Conservation (phyloP, 2,113 vertebrate genomes). For the Oenanthe melanoleuca region DNA sequence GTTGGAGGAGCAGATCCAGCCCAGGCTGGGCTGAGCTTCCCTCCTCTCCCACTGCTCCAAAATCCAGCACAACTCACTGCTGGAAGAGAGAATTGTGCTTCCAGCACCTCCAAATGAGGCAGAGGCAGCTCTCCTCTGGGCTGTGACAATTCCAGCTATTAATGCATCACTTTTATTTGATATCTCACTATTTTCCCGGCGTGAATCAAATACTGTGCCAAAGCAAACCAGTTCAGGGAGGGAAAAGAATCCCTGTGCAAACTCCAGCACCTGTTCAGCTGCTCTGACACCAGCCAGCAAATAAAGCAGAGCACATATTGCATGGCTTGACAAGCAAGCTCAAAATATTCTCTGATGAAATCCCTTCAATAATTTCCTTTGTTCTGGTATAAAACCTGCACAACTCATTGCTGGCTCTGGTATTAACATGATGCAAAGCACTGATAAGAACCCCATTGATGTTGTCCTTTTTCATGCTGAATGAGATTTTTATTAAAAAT, state of each 20-base stretch:
- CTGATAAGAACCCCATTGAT: not conserved
- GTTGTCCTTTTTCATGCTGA: not conserved
- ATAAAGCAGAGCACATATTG: not conserved
- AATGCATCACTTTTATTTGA: not conserved
- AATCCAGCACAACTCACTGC: not conserved
- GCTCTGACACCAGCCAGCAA: not conserved
- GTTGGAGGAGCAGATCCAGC: not conserved
- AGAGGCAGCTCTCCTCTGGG: accelerated
- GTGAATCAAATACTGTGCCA: not conserved
- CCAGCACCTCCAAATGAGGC: not conserved
- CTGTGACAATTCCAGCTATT: not conserved
- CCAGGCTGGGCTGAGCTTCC: not conserved
- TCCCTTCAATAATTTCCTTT: not conserved
- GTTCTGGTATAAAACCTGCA: not conserved
- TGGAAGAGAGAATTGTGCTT: not conserved
- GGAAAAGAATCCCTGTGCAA: not conserved
- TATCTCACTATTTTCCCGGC: not conserved
- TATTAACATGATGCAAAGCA: not conserved
- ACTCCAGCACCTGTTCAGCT: not conserved
- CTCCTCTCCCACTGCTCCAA: accelerated
- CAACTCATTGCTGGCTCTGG: not conserved
- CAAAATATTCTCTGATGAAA: not conserved
- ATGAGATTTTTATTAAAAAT: not conserved
- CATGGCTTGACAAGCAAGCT: not conserved
- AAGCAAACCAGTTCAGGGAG: not conserved